Evolutionary conservation across 2,113 vertebrate species (phyloP).

Genomic region (Oncorhynchus gorbuscha): DNA sequence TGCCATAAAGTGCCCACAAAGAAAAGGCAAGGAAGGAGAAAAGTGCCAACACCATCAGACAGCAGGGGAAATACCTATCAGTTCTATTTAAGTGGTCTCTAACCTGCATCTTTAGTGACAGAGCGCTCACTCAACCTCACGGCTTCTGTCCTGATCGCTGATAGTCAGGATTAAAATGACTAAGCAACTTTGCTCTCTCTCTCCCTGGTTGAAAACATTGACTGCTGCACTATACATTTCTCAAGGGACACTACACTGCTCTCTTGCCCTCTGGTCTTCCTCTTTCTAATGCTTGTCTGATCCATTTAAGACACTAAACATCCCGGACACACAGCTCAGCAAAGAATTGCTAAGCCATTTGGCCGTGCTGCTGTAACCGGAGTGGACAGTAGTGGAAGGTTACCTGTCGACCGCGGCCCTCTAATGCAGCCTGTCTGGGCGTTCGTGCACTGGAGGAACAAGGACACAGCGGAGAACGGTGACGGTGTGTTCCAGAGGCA

Average conservation of each 20-base stretch:
- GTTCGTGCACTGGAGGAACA: not conserved
- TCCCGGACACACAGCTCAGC: slow-evolving; percentile 18
- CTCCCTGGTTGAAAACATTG: not conserved
- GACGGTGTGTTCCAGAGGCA: slow-evolving; percentile 1
- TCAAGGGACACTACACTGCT: too few relatives aligned
- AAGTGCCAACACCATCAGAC: slow-evolving; percentile 60
- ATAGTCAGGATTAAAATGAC: too few relatives aligned
- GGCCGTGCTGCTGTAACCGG: slow-evolving; percentile 22
- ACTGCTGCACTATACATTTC: too few relatives aligned
- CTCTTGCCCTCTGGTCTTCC: too few relatives aligned
- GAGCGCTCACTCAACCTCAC: slow-evolving; percentile 36
- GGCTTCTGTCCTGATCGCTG: not conserved
- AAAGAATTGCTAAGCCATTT: slow-evolving; percentile 9
- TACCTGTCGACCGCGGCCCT: slow-evolving; percentile 60
- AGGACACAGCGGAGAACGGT: slow-evolving; percentile 24
- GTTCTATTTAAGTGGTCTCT: slow-evolving; percentile 43
- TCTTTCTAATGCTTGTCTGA: not conserved
- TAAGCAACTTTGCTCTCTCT: not conserved
- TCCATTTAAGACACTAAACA: slow-evolving; percentile 26
- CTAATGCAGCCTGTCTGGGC: slow-evolving; percentile 36
- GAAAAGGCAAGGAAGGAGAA: too few relatives aligned
- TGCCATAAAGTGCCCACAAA: too few relatives aligned
- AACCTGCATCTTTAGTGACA: slow-evolving; percentile 38
- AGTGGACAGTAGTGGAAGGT: slow-evolving; percentile 52
- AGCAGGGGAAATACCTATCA: slow-evolving; percentile 56